phyloP scores from a whole-genome alignment of 2,113 vertebrate genomes.

The Pteruthius melanotis region DNA sequence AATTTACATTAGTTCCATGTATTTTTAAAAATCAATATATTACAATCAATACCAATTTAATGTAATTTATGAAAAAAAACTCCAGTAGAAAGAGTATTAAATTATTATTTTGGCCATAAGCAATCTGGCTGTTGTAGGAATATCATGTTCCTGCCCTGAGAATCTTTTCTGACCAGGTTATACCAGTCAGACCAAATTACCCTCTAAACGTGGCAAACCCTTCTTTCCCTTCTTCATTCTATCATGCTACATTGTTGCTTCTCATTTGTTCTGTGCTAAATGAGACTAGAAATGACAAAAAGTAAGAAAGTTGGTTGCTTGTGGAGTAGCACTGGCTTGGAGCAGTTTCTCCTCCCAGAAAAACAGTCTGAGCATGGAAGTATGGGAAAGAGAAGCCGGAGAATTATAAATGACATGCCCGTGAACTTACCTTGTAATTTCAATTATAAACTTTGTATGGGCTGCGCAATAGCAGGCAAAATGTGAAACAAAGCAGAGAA shows the following conservation, averaged over 20 bases:
- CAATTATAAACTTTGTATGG: neutral
- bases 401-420: neutral
- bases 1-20: neutral
- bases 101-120: neutral
- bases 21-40: neutral
- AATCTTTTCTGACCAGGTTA: neutral
- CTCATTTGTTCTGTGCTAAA: neutral
- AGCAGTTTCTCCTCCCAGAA: neutral
- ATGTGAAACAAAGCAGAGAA: neutral
- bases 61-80: neutral
- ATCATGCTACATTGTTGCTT: neutral
- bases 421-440: neutral
- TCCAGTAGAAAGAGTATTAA: neutral
- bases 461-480: neutral
- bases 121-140: neutral
- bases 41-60: neutral
- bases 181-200: neutral
- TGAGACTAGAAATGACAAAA: neutral
- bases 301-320: neutral
- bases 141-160: neutral
- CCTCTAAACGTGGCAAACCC: neutral
- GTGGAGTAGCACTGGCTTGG: neutral
- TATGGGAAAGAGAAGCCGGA: neutral
- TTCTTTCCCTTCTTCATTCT: neutral
- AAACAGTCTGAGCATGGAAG: neutral